A percentile compares a stretch with the other conserved stretches of the same genome.
phyloP scores from a whole-genome alignment of 1,140 invertebrate species.

The Plutomurus gul region DNA sequence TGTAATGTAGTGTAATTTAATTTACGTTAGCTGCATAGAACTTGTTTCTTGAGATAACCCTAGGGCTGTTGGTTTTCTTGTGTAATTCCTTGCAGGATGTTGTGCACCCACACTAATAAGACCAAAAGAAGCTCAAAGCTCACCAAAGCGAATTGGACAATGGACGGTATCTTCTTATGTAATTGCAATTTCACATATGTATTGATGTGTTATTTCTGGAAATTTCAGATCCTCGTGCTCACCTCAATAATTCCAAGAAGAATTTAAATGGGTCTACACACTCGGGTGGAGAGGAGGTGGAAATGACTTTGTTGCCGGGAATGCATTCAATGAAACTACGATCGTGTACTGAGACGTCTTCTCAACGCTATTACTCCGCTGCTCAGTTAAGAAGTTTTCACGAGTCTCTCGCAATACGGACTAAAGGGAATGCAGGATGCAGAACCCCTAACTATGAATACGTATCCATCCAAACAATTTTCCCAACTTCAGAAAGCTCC shows the following conservation, averaged over 20 bases:
- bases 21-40: not conserved
- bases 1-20: not conserved
- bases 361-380: not conserved
- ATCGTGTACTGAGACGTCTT: not conserved
- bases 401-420: not conserved
- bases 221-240: conserved; percentile 4
- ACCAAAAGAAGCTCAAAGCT: no score
- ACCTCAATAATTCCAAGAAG: conserved; percentile 19
- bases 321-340: not conserved
- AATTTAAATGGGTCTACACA: not conserved
- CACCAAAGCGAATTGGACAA: no score
- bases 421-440: not conserved
- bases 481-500: not conserved
- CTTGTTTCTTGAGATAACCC: conserved; percentile 6
- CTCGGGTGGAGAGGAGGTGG: conserved; percentile 1
- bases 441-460: not conserved
- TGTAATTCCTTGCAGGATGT: no score
- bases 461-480: not conserved
- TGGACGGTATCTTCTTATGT: no score
- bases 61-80: not conserved
- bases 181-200: no score
- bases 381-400: not conserved
- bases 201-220: not conserved
- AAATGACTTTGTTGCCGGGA: not conserved
- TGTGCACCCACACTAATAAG: no score